A percentile compares a stretch with the other conserved stretches of the same genome.
Conservation (phyloP, 2,113 vertebrate species). For the Oryzias melastigma region DNA sequence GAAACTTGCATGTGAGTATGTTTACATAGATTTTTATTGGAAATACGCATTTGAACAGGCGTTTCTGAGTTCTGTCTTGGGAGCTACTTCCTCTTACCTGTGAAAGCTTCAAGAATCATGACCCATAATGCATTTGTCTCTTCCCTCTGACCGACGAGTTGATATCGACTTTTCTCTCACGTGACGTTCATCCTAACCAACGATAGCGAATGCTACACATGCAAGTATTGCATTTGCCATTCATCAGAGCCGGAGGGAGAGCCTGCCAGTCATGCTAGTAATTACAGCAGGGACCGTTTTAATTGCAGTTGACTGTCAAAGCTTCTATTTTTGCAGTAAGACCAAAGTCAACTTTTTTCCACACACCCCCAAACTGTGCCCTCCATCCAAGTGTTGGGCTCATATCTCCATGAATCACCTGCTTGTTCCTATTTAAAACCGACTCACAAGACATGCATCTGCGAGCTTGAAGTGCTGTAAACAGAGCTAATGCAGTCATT, state of each 20-base stretch:
- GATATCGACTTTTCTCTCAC: too few relatives aligned
- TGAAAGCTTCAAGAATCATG: too few relatives aligned
- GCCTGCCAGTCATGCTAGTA: constrained; percentile 71
- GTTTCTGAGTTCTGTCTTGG: too few relatives aligned
- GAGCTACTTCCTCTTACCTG: too few relatives aligned
- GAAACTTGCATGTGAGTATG: too few relatives aligned
- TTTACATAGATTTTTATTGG: too few relatives aligned
- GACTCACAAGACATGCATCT: constrained; percentile 1
- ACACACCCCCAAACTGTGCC: constrained; percentile 41
- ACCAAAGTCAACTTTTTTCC: constrained; percentile 45
- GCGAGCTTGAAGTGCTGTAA: neutral
- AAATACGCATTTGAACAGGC: too few relatives aligned
- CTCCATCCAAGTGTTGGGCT: neutral
- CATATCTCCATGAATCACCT: constrained; percentile 16
- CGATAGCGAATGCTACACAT: too few relatives aligned
- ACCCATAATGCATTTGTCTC: too few relatives aligned
- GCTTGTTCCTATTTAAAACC: constrained; percentile 16
- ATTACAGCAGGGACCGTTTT: constrained; percentile 76
- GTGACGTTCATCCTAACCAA: too few relatives aligned
- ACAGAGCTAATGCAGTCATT: constrained; percentile 10
- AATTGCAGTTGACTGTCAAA: constrained; percentile 77
- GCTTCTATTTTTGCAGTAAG: constrained; percentile 66
- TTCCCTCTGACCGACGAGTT: too few relatives aligned
- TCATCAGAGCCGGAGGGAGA: constrained; percentile 12
- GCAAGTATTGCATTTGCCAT: too few relatives aligned